Percentiles rank a stretch among this genome's conserved stretches.
phyloP scores from a whole-genome alignment of 2,888 invertebrate genomes.

The Tholera decimalis region DNA sequence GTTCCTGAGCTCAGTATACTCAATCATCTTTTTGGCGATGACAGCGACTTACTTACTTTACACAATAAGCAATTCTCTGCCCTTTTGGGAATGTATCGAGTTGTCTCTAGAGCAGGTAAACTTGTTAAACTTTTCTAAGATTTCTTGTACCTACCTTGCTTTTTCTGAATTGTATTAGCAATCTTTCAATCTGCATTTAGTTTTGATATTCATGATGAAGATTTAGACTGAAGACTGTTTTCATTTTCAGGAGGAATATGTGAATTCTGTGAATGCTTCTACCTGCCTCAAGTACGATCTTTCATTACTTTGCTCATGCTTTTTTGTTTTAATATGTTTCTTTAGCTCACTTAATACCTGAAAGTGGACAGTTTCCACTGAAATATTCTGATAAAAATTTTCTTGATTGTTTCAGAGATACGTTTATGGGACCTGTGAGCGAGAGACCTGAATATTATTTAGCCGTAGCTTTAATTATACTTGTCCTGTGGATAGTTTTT shows the following conservation, averaged over 20 bases:
- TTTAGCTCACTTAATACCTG: not conserved
- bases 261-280: constrained; percentile 64
- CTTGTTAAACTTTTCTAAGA: constrained; percentile 16
- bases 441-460: constrained; percentile 81
- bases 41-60: constrained; percentile 91
- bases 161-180: too few species aligned
- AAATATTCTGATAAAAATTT: not conserved
- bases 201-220: not conserved
- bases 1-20: constrained; percentile 89
- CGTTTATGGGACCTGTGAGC: constrained; percentile 77
- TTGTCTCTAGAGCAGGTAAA: constrained; percentile 83
- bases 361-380: not conserved
- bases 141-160: not conserved
- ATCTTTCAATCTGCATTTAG: too few species aligned
- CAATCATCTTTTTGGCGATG: constrained; percentile 91
- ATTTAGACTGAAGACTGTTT: not conserved
- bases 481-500: constrained; percentile 80
- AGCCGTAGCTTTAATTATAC: constrained; percentile 76
- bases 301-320: too few species aligned
- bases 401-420: constrained; percentile 74
- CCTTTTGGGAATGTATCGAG: constrained; percentile 90
- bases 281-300: constrained; percentile 72
- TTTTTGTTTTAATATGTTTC: not conserved
- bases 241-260: constrained; percentile 66
- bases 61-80: constrained; percentile 89